Percentiles rank a stretch among this genome's conserved stretches.
Evolutionary conservation across 2,888 invertebrate genomes (phyloP).

Genomic region (Mayetiola destructor): DNA sequence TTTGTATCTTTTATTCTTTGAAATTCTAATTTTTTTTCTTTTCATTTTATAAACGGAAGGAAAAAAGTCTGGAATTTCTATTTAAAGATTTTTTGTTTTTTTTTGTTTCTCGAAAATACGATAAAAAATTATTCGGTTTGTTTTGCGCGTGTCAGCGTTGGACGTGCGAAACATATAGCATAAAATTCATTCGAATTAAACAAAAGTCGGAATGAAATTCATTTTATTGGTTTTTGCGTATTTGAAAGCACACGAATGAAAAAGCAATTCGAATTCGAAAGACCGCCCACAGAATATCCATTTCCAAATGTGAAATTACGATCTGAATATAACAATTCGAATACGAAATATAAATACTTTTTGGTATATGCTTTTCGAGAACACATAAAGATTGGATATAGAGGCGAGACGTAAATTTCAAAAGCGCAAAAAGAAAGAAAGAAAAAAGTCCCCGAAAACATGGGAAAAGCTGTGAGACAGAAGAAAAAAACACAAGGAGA

Average conservation of each 20-base stretch:
- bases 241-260: neutral
- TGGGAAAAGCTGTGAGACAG: neutral
- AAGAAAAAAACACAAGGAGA: neutral
- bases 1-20: neutral
- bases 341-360: no score
- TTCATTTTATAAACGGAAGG: neutral
- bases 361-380: no score
- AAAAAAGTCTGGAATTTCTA: neutral
- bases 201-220: conserved; percentile 7
- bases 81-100: no score
- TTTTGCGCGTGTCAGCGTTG: neutral
- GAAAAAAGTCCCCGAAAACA: neutral
- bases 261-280: neutral
- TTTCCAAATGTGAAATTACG: conserved; percentile 1
- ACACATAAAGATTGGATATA: no score
- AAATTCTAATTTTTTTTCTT: neutral
- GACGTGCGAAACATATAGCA: neutral
- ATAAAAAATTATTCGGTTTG: no score
- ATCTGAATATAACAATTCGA: no score
- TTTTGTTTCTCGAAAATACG: no score
- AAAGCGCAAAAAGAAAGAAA: neutral
- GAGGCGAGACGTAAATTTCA: neutral
- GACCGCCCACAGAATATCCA: conserved; percentile 5
- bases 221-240: conserved; percentile 10
- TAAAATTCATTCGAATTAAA: neutral